These are phyloP conservation scores for Ianthella basta DNA, from an alignment of 37 sponge, comb jelly and placozoan species.

Conservation along the genomic window DNA sequence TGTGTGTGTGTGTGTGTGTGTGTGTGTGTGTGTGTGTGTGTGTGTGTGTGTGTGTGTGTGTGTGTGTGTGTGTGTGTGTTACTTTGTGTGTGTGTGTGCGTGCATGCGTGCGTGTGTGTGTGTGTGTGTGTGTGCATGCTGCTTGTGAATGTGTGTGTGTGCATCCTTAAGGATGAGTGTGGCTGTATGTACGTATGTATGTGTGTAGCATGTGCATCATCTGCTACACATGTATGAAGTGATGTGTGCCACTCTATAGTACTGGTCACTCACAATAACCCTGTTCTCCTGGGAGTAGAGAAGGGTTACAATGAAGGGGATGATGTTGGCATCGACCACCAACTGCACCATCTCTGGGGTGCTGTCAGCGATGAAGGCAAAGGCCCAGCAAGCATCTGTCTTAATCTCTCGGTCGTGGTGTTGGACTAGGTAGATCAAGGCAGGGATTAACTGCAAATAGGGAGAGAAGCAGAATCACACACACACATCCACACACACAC, in stretches of 20 bases:
- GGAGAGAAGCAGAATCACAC: constrained; percentile 6
- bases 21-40: no score
- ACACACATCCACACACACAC: not conserved
- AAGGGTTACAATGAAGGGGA: constrained; percentile 13
- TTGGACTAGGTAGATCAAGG: constrained; percentile 75
- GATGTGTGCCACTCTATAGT: not conserved
- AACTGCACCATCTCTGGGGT: constrained; percentile 78
- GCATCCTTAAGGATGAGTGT: not conserved
- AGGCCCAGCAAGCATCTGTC: constrained; percentile 94
- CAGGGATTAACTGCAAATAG: constrained; percentile 70
- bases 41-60: no score
- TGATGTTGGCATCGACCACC: not conserved
- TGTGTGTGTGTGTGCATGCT: not conserved
- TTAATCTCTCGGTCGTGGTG: constrained; percentile 82
- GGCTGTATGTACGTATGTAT: not conserved
- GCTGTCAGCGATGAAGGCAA: constrained; percentile 92
- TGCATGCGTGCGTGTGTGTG: constrained; percentile 23
- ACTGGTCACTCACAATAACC: not conserved
- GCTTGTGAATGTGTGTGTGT: constrained; percentile 10
- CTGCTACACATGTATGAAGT: not conserved
- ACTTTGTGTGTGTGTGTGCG: no score
- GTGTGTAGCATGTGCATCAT: not conserved
- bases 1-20: no score
- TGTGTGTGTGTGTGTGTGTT: no score
- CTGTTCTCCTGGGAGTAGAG: not conserved